Conservation (phyloP, 2,797 vertebrate species). For the Typhlichthys subterraneus region DNA sequence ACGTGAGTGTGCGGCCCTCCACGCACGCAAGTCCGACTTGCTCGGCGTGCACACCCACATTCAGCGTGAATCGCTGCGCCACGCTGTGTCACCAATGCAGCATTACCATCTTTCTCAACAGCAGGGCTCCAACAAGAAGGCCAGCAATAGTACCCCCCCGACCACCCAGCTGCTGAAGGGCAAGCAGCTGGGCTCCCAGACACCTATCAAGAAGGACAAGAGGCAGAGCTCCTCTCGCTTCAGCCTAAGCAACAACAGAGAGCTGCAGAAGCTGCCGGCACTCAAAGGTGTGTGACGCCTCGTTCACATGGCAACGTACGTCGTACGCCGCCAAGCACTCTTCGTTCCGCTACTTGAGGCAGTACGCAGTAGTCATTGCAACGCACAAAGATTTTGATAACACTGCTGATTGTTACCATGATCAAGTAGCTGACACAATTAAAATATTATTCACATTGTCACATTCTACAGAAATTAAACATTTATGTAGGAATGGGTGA, state of each 20-base stretch:
- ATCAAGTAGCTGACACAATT: no score
- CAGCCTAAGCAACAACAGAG: slow-evolving; percentile 91
- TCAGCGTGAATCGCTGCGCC: slow-evolving; percentile 4
- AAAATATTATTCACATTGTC: no score
- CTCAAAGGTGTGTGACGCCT: slow-evolving; percentile 83
- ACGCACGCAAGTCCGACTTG: background rate
- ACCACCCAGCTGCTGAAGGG: slow-evolving; percentile 89
- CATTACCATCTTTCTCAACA: slow-evolving; percentile 33
- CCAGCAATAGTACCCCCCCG: slow-evolving; percentile 81
- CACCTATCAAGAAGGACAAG: slow-evolving; percentile 91
- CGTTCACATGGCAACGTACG: background rate
- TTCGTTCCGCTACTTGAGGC: no score
- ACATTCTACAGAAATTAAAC: no score
- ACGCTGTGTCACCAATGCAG: slow-evolving; percentile 23
- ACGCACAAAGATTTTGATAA: no score
- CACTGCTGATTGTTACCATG: no score
- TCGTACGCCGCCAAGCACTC: no score
- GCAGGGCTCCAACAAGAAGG: slow-evolving; percentile 89
- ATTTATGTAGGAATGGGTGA: no score
- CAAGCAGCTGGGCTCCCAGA: slow-evolving; percentile 86
- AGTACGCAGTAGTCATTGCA: no score
- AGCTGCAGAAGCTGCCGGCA: slow-evolving; percentile 94
- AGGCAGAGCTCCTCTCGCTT: slow-evolving; percentile 92
- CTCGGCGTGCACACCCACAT: background rate
- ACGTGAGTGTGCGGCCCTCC: background rate